Conservation (phyloP, 2,888 invertebrate species). For the Dendrolimus houi region DNA sequence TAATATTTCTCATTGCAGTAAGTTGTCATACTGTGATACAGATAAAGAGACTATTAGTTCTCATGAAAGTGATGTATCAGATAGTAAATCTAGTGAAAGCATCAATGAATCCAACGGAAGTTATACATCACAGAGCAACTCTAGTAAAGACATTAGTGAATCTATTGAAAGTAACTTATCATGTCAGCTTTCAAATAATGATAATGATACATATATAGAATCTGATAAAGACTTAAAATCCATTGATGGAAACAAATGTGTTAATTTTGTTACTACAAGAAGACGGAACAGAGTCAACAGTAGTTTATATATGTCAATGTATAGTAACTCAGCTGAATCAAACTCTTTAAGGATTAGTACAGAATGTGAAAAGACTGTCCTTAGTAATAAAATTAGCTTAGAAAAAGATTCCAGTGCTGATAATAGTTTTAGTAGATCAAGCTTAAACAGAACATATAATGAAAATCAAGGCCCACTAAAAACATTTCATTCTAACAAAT, state of each 20-base stretch:
- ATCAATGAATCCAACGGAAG: constrained; percentile 10
- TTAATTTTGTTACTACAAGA: constrained; percentile 62
- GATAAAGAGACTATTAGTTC: not conserved
- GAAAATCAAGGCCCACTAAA: not conserved
- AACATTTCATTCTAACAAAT: not conserved
- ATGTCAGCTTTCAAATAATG: not conserved
- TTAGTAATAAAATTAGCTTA: constrained; percentile 21
- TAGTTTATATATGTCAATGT: constrained; percentile 36
- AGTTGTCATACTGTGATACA: too few relatives aligned
- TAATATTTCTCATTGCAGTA: too few relatives aligned
- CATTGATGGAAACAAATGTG: constrained; percentile 26
- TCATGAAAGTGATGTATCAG: not conserved
- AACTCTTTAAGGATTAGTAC: constrained; percentile 24
- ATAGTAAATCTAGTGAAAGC: not conserved
- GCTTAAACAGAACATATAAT: not conserved
- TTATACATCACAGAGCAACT: not conserved
- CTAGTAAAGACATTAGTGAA: not conserved
- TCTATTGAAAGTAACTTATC: not conserved
- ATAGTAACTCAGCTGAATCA: constrained; percentile 29
- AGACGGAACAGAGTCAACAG: constrained; percentile 41
- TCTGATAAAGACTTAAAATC: not conserved
- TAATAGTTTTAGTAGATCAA: not conserved
- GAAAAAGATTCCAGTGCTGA: constrained; percentile 2
- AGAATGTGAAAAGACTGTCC: constrained; percentile 42
- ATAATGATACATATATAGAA: not conserved